These are phyloP conservation scores for Microtus pennsylvanicus DNA, from an alignment of 2,113 vertebrate genomes.

Conservation along the genomic window DNA sequence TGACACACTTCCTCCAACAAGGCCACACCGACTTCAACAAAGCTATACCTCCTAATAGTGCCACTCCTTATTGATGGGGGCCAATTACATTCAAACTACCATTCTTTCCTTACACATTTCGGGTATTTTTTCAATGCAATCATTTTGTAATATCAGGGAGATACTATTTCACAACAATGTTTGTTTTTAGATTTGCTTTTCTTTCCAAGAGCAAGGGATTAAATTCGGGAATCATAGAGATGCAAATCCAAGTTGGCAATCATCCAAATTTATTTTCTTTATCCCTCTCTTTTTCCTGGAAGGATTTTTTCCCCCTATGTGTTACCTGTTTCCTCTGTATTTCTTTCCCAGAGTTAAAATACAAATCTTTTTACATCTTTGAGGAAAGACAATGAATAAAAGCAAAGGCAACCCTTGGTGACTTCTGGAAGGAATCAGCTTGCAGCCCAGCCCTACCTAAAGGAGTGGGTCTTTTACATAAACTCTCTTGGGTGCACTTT, in stretches of 20 bases:
- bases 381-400: background rate
- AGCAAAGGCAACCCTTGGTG: background rate
- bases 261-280: background rate
- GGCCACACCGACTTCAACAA: too few relatives aligned
- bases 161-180: background rate
- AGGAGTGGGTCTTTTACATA: background rate
- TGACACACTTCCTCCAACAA: too few relatives aligned
- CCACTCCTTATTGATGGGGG: too few relatives aligned
- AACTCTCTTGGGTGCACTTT: background rate
- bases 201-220: background rate
- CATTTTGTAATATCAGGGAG: background rate
- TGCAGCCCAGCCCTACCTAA: background rate
- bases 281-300: background rate
- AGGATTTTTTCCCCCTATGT: background rate
- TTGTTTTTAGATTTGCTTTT: conserved; percentile 3
- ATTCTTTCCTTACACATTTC: conserved; percentile 24
- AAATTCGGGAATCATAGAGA: conserved; percentile 28
- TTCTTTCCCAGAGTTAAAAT: background rate
- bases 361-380: background rate
- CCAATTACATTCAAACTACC: too few relatives aligned
- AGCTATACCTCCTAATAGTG: too few relatives aligned
- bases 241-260: background rate
- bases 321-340: background rate
- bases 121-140: conserved; percentile 25
- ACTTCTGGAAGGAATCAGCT: background rate